Conservation (phyloP, 2,113 vertebrate species). For the Zeus faber region DNA sequence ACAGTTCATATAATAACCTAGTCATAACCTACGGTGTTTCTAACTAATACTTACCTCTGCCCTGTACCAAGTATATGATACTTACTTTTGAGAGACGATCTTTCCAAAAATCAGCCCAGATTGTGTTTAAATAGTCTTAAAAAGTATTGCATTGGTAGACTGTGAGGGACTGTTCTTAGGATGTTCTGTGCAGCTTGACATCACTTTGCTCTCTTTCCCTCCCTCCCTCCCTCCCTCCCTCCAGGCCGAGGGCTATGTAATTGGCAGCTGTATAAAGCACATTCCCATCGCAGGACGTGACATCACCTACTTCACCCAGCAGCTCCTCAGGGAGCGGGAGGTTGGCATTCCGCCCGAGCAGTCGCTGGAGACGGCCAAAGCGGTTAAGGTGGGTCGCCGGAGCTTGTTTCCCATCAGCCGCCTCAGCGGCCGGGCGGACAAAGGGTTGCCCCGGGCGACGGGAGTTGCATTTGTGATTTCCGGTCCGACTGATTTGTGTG, state of each 20-base stretch:
- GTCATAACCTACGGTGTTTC: too few relatives aligned
- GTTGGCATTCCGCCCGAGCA: slow-evolving; percentile 98
- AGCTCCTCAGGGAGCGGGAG: slow-evolving; percentile 92
- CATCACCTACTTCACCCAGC: slow-evolving; percentile 99
- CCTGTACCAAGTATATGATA: too few relatives aligned
- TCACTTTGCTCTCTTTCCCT: background rate
- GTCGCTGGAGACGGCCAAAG: slow-evolving; percentile 97
- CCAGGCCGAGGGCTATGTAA: slow-evolving; percentile 97
- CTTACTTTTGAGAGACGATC: too few relatives aligned
- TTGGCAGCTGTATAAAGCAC: slow-evolving; percentile 99
- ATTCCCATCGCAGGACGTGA: slow-evolving; percentile 97
- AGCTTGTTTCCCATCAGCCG: background rate
- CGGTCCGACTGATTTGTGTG: background rate
- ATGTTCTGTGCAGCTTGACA: too few relatives aligned
- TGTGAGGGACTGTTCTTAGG: too few relatives aligned
- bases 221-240: background rate
- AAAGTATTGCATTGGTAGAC: too few relatives aligned
- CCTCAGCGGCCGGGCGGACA: background rate
- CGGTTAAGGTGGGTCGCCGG: slow-evolving; percentile 84
- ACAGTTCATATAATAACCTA: too few relatives aligned
- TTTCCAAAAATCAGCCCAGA: too few relatives aligned
- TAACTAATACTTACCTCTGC: too few relatives aligned
- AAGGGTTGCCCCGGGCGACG: background rate
- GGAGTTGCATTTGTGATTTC: background rate
- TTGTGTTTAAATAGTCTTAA: too few relatives aligned